A percentile compares a stretch with the other conserved stretches of the same genome.
phyloP scores from a whole-genome alignment of 1,140 invertebrate species.

The Ptiloglossa arizonensis region DNA sequence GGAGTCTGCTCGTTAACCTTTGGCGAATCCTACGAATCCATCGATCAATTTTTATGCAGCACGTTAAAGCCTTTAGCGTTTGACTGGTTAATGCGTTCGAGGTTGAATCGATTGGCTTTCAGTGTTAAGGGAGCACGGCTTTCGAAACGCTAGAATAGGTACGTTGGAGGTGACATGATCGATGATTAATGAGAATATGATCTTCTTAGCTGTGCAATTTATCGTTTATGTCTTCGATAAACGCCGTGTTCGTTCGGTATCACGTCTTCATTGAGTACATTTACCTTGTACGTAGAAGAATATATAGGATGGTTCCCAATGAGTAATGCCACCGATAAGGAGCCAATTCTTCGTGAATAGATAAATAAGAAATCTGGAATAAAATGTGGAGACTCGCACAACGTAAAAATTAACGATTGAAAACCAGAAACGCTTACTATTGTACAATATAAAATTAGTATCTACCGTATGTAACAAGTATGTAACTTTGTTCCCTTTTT shows the following conservation, averaged over 20 bases:
- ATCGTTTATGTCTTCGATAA: conserved; percentile 2
- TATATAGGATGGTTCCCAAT: not conserved
- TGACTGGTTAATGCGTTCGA: conserved; percentile 36
- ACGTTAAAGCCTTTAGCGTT: conserved; percentile 1
- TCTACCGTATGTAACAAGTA: too few species aligned
- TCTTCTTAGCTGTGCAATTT: not conserved
- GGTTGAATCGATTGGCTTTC: conserved; percentile 41
- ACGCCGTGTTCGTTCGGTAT: not conserved
- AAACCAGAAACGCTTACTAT: too few species aligned
- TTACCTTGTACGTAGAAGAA: not conserved
- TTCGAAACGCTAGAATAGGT: not conserved
- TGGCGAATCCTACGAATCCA: conserved; percentile 17
- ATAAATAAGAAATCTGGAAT: too few species aligned
- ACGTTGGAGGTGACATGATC: not conserved
- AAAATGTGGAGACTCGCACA: too few species aligned
- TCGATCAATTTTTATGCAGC: conserved; percentile 47
- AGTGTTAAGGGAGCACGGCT: conserved; percentile 11
- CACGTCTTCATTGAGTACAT: not conserved
- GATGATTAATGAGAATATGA: not conserved
- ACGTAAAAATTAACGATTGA: too few species aligned
- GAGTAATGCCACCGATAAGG: too few species aligned
- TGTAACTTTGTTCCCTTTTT: too few species aligned
- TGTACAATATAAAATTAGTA: too few species aligned
- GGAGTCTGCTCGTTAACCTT: conserved; percentile 21
- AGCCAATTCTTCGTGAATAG: too few species aligned